Percentiles rank a stretch among this genome's conserved stretches.
Conservation (phyloP, 92 coral and sea anemone species). For the Virgularia gustaviana region DNA sequence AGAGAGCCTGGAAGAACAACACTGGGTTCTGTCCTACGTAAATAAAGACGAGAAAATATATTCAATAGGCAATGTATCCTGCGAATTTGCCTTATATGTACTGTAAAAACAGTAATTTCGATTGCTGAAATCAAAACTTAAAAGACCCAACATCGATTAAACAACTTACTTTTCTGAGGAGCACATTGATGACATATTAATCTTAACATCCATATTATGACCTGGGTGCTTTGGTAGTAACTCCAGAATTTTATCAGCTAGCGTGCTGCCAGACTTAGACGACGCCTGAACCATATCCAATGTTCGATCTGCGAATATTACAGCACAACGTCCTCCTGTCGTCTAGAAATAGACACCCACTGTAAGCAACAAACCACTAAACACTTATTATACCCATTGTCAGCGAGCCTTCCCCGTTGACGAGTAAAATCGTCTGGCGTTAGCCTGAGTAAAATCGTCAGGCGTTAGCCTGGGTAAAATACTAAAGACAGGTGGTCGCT, state of each 20-base stretch:
- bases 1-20: slow-evolving; percentile 88
- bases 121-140: not conserved
- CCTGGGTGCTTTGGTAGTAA: slow-evolving; percentile 80
- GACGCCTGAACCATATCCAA: slow-evolving; percentile 83
- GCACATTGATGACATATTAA: slow-evolving; percentile 76
- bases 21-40: slow-evolving; percentile 55
- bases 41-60: not conserved
- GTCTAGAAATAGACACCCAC: slow-evolving; percentile 59
- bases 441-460: no score
- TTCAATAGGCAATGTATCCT: no score
- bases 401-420: no score
- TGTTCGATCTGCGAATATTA: slow-evolving; percentile 89
- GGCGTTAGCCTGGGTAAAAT: no score
- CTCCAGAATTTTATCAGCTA: slow-evolving; percentile 77
- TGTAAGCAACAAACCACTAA: no score
- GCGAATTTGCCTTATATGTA: no score
- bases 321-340: slow-evolving; percentile 66
- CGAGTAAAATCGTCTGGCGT: no score
- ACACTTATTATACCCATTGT: no score
- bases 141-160: not conserved
- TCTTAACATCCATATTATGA: slow-evolving; percentile 74
- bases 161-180: slow-evolving; percentile 68
- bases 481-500: no score
- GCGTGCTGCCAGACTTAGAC: slow-evolving; percentile 63
- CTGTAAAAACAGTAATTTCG: not conserved